phyloP scores from a whole-genome alignment of 1,140 invertebrate genomes.

The Calosoma granatense region DNA sequence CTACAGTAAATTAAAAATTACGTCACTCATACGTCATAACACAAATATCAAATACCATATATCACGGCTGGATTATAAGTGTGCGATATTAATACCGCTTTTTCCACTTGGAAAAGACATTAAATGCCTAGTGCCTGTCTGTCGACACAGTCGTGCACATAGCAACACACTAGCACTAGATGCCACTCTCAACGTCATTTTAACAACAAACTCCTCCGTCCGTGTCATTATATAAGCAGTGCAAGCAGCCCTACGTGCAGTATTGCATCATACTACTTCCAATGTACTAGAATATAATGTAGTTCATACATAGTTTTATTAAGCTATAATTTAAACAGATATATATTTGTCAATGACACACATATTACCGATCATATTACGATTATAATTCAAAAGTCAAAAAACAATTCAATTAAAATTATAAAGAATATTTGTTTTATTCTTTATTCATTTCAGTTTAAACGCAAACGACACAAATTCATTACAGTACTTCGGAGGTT shows the following conservation, averaged over 20 bases:
- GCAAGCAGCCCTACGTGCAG: neutral
- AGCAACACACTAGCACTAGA: neutral
- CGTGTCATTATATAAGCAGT: neutral
- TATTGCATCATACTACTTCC: neutral
- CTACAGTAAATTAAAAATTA: slow-evolving; percentile 6
- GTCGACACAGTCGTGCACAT: neutral
- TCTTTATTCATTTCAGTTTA: no score
- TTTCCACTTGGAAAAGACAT: neutral
- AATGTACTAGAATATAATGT: neutral
- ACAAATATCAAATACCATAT: slow-evolving; percentile 8
- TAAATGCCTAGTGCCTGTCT: neutral
- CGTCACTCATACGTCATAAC: slow-evolving; percentile 6
- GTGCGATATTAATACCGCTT: slow-evolving; percentile 1
- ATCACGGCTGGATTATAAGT: neutral
- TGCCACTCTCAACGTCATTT: neutral
- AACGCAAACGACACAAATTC: no score
- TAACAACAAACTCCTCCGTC: neutral
- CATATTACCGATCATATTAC: no score
- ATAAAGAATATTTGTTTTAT: no score
- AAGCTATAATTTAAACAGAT: no score
- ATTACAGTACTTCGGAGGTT: no score
- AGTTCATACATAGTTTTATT: no score
- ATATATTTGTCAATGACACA: no score
- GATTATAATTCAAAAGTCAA: no score
- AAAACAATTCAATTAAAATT: no score